phyloP scores from a whole-genome alignment of 2,797 vertebrate species.

The Balearica regulorum region DNA sequence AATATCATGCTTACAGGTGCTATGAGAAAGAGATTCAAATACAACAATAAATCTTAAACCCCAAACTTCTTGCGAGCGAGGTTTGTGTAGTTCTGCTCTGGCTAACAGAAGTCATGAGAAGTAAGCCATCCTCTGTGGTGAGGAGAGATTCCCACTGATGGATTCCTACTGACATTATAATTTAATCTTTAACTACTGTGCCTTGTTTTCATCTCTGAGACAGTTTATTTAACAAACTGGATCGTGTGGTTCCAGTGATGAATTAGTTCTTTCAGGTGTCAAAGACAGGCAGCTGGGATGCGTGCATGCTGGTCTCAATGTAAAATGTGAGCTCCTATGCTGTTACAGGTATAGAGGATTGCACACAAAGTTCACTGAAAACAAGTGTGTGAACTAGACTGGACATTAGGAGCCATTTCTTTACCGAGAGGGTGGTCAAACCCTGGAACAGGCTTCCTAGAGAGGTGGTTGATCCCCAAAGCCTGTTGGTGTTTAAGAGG shows the following conservation, averaged over 20 bases:
- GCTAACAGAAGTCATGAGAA: background rate
- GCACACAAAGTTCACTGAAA: background rate
- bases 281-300: background rate
- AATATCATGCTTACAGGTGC: background rate
- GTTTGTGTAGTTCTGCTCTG: background rate
- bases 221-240: background rate
- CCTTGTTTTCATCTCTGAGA: background rate
- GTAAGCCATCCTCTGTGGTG: background rate
- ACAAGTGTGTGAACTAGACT: background rate
- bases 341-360: background rate
- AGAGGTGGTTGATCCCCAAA: background rate
- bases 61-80: background rate
- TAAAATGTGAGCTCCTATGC: background rate
- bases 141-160: background rate
- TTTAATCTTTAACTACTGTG: background rate
- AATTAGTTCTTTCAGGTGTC: background rate
- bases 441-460: background rate
- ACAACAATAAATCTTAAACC: background rate
- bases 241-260: background rate
- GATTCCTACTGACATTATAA: background rate
- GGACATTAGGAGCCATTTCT: background rate
- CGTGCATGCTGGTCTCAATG: background rate
- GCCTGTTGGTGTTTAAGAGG: background rate
- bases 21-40: background rate
- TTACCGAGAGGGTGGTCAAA: background rate